Percentiles rank a stretch among this genome's conserved stretches.
Evolutionary conservation across 2,113 vertebrate genomes (phyloP).

Genomic region (Pelobates fuscus): DNA sequence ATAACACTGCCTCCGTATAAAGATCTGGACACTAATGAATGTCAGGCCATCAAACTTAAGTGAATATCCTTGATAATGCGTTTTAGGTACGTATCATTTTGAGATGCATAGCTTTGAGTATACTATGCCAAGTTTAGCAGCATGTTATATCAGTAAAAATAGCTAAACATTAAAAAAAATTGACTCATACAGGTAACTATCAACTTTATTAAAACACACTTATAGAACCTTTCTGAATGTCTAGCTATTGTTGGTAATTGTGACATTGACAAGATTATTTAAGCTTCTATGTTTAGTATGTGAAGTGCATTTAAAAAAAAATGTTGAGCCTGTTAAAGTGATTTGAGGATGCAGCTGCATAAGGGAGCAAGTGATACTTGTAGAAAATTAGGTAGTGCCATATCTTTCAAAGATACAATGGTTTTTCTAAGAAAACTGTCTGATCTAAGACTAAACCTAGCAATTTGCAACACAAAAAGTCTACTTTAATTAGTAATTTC

Average conservation of each 20-base stretch:
- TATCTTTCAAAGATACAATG: slow-evolving; percentile 23
- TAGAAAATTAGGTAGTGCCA: slow-evolving; percentile 26
- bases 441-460: background rate
- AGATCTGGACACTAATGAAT: too few relatives aligned
- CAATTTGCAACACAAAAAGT: slow-evolving; percentile 40
- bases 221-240: background rate
- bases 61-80: too few relatives aligned
- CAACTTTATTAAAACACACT: slow-evolving; percentile 4
- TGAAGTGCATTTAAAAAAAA: slow-evolving; percentile 19
- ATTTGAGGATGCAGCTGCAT: slow-evolving; percentile 24
- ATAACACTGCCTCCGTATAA: too few relatives aligned
- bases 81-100: background rate
- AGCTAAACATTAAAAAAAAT: background rate
- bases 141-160: background rate
- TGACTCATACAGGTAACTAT: background rate
- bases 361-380: slow-evolving; percentile 21
- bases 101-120: background rate
- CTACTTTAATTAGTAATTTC: slow-evolving; percentile 33
- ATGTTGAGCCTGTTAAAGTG: slow-evolving; percentile 16
- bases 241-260: slow-evolving; percentile 18
- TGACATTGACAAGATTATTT: slow-evolving; percentile 16
- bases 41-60: too few relatives aligned
- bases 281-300: background rate
- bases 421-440: background rate
- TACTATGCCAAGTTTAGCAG: background rate